Percentiles rank a stretch among this genome's conserved stretches.
These are phyloP conservation scores for Hirundichthys speculiger DNA, from an alignment of 2,113 vertebrate genomes.

Conservation along the genomic window DNA sequence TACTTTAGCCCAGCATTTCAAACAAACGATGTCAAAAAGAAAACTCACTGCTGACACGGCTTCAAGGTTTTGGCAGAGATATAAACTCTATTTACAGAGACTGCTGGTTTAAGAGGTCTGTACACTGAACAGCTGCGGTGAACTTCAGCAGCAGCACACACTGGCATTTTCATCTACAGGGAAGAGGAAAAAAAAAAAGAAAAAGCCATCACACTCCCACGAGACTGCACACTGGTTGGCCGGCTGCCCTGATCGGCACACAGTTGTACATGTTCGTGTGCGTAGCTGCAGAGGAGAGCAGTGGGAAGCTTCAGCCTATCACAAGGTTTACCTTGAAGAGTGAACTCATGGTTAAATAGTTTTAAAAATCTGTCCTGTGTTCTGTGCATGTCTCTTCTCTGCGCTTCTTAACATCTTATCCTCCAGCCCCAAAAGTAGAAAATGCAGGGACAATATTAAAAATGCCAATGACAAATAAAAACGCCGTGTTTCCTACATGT, in stretches of 20 bases:
- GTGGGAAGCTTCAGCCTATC: not conserved
- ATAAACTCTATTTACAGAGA: conserved; percentile 17
- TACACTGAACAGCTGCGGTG: not conserved
- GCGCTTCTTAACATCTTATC: too few relatives aligned
- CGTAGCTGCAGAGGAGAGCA: conserved; percentile 14
- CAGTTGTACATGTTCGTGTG: conserved; percentile 28
- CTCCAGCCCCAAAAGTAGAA: too few relatives aligned
- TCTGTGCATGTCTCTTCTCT: too few relatives aligned
- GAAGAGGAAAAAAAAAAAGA: too few relatives aligned
- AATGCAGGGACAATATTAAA: too few relatives aligned
- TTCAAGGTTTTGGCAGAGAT: not conserved
- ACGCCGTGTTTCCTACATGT: too few relatives aligned
- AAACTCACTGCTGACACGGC: conserved; percentile 23
- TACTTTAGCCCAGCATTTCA: not conserved
- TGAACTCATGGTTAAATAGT: conserved; percentile 1
- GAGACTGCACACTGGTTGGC: conserved; percentile 32
- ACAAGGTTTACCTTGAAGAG: conserved; percentile 2
- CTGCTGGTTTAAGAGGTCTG: conserved; percentile 6
- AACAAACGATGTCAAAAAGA: conserved; percentile 17
- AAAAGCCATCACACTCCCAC: conserved; percentile 33
- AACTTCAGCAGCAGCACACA: conserved; percentile 12
- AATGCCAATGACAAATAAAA: too few relatives aligned
- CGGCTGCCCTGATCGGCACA: conserved; percentile 33
- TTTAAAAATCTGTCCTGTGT: not conserved
- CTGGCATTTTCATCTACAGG: conserved; percentile 22